A percentile compares a stretch with the other conserved stretches of the same genome.
phyloP scores from a whole-genome alignment of 2,888 invertebrate species.

The Eustalomyia histrio region DNA sequence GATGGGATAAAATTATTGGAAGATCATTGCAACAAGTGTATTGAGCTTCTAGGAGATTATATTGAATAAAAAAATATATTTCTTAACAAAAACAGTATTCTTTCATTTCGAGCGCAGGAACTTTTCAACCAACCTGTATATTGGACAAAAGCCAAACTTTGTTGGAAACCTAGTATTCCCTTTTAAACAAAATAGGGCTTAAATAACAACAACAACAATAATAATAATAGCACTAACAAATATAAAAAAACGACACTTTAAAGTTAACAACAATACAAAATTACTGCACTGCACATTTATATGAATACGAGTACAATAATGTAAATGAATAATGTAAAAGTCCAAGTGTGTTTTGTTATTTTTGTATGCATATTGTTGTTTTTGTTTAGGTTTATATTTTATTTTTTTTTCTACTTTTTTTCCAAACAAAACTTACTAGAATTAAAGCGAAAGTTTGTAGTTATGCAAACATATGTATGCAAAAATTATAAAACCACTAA shows the following conservation, averaged over 20 bases:
- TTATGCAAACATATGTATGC: slow-evolving; percentile 2
- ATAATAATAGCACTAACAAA: no score
- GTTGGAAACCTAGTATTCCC: no score
- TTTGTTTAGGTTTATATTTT: not conserved
- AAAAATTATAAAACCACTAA: not conserved
- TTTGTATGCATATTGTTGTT: not conserved
- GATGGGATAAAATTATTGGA: no score
- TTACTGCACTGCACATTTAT: slow-evolving; percentile 17
- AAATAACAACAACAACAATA: slow-evolving; percentile 18
- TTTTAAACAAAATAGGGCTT: not conserved
- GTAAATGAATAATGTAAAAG: slow-evolving; percentile 8
- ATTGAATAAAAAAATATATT: no score
- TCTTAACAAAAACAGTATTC: no score
- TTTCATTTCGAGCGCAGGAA: no score
- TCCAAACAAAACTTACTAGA: slow-evolving; percentile 41
- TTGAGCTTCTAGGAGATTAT: no score
- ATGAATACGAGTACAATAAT: no score
- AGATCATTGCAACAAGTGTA: no score
- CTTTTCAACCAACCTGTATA: no score
- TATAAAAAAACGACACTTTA: slow-evolving; percentile 2
- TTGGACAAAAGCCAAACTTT: no score
- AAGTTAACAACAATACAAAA: slow-evolving; percentile 20
- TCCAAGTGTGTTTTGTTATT: slow-evolving; percentile 27
- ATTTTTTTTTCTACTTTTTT: slow-evolving; percentile 7
- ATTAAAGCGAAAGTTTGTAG: slow-evolving; percentile 58